phyloP scores from a whole-genome alignment of 2,113 vertebrate species.

The Empidonax traillii region DNA sequence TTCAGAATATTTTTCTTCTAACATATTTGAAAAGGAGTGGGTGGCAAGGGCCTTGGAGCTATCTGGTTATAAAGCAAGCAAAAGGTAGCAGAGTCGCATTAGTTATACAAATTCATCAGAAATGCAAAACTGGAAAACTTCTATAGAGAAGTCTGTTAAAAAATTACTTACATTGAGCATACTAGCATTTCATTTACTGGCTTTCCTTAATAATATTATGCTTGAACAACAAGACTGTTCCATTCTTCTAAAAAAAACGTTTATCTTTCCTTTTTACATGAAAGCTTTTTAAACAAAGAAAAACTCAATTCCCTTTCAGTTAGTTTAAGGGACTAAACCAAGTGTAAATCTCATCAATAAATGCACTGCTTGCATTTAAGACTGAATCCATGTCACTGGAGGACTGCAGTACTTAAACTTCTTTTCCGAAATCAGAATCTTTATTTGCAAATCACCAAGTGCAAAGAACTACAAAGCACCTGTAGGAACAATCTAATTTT shows the following conservation, averaged over 20 bases:
- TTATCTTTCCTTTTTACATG: background rate
- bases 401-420: background rate
- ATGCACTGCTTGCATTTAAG: background rate
- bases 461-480: background rate
- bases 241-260: background rate
- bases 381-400: background rate
- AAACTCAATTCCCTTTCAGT: background rate
- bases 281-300: background rate
- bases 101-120: background rate
- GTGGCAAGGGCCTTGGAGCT: background rate
- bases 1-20: background rate
- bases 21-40: background rate
- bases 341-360: constrained; percentile 4
- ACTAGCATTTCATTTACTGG: background rate
- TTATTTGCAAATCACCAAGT: constrained; percentile 26
- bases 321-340: background rate
- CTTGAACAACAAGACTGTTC: background rate
- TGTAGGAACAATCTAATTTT: background rate
- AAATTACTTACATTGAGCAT: background rate
- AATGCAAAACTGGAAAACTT: background rate
- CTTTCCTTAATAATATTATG: background rate
- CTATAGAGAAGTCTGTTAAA: background rate
- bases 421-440: background rate
- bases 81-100: background rate
- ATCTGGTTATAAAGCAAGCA: background rate